A percentile compares a stretch with the other conserved stretches of the same genome.
These are phyloP conservation scores for Cyanoramphus novaezelandiae DNA, from an alignment of 2,113 vertebrate genomes.

Conservation along the genomic window DNA sequence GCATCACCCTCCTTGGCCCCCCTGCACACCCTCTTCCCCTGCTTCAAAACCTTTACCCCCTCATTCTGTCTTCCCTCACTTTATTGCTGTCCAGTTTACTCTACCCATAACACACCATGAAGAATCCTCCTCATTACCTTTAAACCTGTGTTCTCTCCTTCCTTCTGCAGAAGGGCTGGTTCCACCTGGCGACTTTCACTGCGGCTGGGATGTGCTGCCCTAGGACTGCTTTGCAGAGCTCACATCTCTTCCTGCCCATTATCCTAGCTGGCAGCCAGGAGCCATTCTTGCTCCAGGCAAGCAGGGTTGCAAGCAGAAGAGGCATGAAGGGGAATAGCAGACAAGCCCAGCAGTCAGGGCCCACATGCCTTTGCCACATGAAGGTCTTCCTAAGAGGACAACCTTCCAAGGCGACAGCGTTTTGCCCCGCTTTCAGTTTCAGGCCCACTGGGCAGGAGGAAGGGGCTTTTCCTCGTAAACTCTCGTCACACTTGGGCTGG, in stretches of 20 bases:
- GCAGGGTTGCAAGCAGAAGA: neutral
- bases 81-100: neutral
- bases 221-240: neutral
- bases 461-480: slow-evolving; percentile 39
- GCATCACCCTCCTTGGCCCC: neutral
- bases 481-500: neutral
- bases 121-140: neutral
- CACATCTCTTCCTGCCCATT: neutral
- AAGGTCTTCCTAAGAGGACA: neutral
- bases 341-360: neutral
- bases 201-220: neutral
- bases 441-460: neutral
- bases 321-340: neutral
- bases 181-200: neutral
- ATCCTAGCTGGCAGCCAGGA: neutral
- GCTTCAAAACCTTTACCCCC: neutral
- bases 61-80: neutral
- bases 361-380: neutral
- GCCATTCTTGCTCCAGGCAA: neutral
- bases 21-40: neutral
- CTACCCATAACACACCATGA: neutral
- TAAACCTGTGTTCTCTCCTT: neutral
- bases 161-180: neutral
- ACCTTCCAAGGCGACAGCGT: neutral
- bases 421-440: slow-evolving; percentile 45